Evolutionary conservation across 2,113 vertebrate genomes (phyloP).

Genomic region (Circaetus cinerascens): DNA sequence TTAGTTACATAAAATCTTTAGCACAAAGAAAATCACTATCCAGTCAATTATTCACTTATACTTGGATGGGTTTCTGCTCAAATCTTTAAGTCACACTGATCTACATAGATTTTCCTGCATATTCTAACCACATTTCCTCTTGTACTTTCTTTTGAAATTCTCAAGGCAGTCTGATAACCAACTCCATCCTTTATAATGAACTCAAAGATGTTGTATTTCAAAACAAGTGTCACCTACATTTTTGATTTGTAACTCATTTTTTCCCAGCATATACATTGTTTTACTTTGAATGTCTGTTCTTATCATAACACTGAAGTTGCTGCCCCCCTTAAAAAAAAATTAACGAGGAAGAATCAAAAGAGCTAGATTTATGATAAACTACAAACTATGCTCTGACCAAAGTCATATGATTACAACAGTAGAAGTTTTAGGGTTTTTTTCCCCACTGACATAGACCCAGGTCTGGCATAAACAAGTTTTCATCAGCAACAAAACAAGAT

Average conservation of each 20-base stretch:
- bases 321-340: not conserved
- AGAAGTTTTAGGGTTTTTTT: not conserved
- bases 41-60: slow-evolving; percentile 60
- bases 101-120: not conserved
- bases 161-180: not conserved
- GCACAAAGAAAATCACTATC: not conserved
- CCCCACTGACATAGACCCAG: not conserved
- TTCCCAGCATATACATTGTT: not conserved
- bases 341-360: not conserved
- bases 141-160: slow-evolving; percentile 1
- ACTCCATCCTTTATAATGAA: not conserved
- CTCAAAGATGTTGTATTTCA: not conserved
- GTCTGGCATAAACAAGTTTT: not conserved
- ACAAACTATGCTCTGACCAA: not conserved
- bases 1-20: slow-evolving; percentile 55
- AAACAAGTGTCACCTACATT: not conserved
- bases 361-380: slow-evolving; percentile 21
- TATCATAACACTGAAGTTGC: not conserved
- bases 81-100: slow-evolving; percentile 9
- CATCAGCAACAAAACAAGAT: not conserved
- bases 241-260: not conserved
- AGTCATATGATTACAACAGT: not conserved
- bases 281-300: not conserved
- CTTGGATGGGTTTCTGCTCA: not conserved
- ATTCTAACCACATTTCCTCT: slow-evolving; percentile 33